Percentiles rank a stretch among this genome's conserved stretches.
Evolutionary conservation across 2,113 vertebrate species (phyloP).

Genomic region (chimpanzee (Pan troglodytes)): NHGRI_mPanTro3-v2.1_pri NC_072398.2:89147001-89147500

Average conservation of each 20-base stretch:
- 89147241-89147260: not conserved
- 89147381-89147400: not conserved
- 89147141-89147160: accelerated
- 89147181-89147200: not conserved
- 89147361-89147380: not conserved
- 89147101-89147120: not conserved
- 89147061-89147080: not conserved
- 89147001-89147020: not conserved
- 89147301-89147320: not conserved
- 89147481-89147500: not conserved
- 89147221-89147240: conserved; percentile 26
- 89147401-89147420: not conserved
- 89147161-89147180: not conserved
- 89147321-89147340: too few species aligned
- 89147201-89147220: conserved; percentile 40
- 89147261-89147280: not conserved
- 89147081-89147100: not conserved
- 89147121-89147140: not conserved
- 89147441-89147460: not conserved
- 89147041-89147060: not conserved
- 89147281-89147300: not conserved
- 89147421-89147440: not conserved
- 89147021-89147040: not conserved
- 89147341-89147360: not conserved
- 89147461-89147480: not conserved